These are phyloP conservation scores for Denticeps clupeoides DNA, from an alignment of 2,797 vertebrate genomes.

Conservation along the genomic window DNA sequence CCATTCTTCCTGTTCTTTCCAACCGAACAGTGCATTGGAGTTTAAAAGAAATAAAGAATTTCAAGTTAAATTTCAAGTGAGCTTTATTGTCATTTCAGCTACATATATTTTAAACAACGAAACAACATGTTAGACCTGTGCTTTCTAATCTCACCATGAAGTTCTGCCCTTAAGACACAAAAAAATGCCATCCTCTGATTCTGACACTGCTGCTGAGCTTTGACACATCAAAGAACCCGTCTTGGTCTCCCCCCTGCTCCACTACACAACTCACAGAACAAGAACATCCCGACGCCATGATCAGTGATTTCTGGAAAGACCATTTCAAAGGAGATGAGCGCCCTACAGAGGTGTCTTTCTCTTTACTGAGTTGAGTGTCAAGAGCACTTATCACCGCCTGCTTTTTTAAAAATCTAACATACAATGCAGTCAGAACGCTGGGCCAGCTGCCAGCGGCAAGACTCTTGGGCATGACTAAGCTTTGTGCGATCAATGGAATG, in stretches of 20 bases:
- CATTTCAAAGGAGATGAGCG: slow-evolving; percentile 30
- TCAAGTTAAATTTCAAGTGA: too few species aligned
- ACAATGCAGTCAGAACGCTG: slow-evolving; percentile 15
- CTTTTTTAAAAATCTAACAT: slow-evolving; percentile 20
- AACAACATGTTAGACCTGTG: too few species aligned
- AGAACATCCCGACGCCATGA: background rate
- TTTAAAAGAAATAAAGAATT: too few species aligned
- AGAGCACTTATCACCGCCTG: slow-evolving; percentile 24
- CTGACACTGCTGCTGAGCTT: background rate
- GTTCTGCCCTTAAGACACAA: background rate
- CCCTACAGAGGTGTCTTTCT: slow-evolving; percentile 14
- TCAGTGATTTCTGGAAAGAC: background rate
- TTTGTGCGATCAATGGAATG: slow-evolving; percentile 44
- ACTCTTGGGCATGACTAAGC: slow-evolving; percentile 34
- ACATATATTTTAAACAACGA: too few species aligned
- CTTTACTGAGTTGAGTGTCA: slow-evolving; percentile 24
- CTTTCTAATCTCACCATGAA: too few species aligned
- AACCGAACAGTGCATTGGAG: too few species aligned
- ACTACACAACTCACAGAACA: background rate
- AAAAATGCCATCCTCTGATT: background rate
- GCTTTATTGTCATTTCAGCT: too few species aligned
- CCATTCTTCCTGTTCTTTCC: too few species aligned
- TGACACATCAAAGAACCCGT: background rate
- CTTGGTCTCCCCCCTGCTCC: background rate
- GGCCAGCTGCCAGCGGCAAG: slow-evolving; percentile 24